Base-by-base conservation (phyloP, 30 jellyfish, hydroid and myxozoan species). In the Rhopilema esculentum region DNA sequence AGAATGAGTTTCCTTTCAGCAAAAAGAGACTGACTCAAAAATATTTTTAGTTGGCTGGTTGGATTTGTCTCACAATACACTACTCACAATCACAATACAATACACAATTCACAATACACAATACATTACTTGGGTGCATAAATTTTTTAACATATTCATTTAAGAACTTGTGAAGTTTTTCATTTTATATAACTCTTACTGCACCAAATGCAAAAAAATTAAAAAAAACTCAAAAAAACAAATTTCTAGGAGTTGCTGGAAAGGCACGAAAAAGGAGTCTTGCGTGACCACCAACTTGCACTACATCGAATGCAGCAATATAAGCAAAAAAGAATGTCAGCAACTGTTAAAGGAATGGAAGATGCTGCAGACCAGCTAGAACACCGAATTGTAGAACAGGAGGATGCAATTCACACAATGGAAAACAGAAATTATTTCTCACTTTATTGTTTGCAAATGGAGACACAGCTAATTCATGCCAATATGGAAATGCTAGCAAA, bases 201-300 rank as follows among this genome's bases (percentile, higher is more conserved):
- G n/a, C n/a, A n/a, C n/a, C n/a, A n/a, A n/a, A n/a, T n/a, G n/a
- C n/a, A n/a, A n/a, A n/a, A n/a, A n/a, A n/a, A n/a, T n/a, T n/a
- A n/a, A n/a, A n/a, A n/a, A n/a, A n/a, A n/a, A n/a, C n/a, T n/a
- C n/a, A n/a, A n/a, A n/a, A n/a, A n/a, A n/a, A n/a, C n/a, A n/a
- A n/a, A n/a, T n/a, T n/a, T n/a, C 50, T 49, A 93, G 98, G 98
- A 93, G 27, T 72, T 93, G 63, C 83, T 93, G 27, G 98, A 93
- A 77, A 83, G 98, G 69, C 98, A 93, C 67, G 98, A 93, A 84
- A 93, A 93, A 40, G 98, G 98, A 57, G 98, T 93, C 69, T 77
- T 93, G 92, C 93, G 98, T 40, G 98, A 93, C 83, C 98, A 93
- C 93, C 98, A 93, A 33, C 83, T 93, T 19, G 98, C 98, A n/a